Conservation (phyloP, 1,140 invertebrate species). For the Bombus pyrosoma region DNA sequence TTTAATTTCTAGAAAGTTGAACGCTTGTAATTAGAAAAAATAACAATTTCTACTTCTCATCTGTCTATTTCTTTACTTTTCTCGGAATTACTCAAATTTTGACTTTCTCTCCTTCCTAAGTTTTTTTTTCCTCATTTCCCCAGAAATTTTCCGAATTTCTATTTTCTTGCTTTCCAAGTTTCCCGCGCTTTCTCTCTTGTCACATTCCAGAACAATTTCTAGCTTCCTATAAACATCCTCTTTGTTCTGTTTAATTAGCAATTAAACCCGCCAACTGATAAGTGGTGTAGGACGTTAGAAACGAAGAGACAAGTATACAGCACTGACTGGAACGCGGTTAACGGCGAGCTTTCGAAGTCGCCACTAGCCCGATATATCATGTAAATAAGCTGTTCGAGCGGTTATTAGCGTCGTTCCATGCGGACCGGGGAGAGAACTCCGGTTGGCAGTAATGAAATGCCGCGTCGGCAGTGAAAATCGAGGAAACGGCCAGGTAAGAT, state of each 20-base stretch:
- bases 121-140: neutral
- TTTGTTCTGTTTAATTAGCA: neutral
- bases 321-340: slow-evolving; percentile 65
- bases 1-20: no score
- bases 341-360: slow-evolving; percentile 67
- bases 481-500: slow-evolving; percentile 18
- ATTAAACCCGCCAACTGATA: neutral
- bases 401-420: slow-evolving; percentile 74
- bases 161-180: neutral
- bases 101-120: neutral
- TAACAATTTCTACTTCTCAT: neutral
- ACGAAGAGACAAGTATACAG: neutral
- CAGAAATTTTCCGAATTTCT: neutral
- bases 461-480: slow-evolving; percentile 41
- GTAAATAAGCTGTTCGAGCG: slow-evolving; percentile 71
- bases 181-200: neutral
- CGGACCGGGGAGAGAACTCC: slow-evolving; percentile 59
- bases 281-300: no score
- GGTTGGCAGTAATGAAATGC: slow-evolving; percentile 73
- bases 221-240: neutral
- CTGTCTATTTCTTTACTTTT: neutral
- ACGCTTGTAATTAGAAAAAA: no score
- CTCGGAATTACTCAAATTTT: neutral
- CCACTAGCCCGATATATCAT: slow-evolving; percentile 51
- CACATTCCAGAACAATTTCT: neutral